A percentile compares a stretch with the other conserved stretches of the same genome.
Evolutionary conservation across 92 coral and sea anemone species (phyloP).

Genomic region (Paramuricea clavata): DNA sequence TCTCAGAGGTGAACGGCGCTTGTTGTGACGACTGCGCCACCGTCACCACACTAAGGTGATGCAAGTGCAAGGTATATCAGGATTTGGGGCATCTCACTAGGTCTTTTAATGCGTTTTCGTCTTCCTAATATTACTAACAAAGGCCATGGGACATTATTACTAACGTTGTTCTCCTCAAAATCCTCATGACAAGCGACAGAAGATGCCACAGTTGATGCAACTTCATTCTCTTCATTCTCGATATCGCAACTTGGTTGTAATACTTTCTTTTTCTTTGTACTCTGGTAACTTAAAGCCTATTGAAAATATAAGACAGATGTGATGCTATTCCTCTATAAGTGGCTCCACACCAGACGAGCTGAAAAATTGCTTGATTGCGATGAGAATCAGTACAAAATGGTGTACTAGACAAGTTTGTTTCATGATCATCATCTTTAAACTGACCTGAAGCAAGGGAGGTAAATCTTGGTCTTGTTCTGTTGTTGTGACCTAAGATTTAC

Average conservation of each 20-base stretch:
- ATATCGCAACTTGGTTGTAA: conserved; percentile 2
- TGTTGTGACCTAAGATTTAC: conserved; percentile 54
- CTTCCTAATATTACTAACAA: neutral
- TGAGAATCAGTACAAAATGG: too few relatives aligned
- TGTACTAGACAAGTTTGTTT: too few relatives aligned
- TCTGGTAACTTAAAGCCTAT: conserved; percentile 92
- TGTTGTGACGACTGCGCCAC: too few relatives aligned
- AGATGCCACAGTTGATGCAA: conserved; percentile 86
- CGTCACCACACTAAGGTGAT: too few relatives aligned
- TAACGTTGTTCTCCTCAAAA: neutral
- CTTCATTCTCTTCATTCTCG: conserved; percentile 45
- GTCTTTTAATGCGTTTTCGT: too few relatives aligned
- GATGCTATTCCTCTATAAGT: too few relatives aligned
- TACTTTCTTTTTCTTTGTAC: conserved; percentile 61
- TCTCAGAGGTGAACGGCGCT: too few relatives aligned
- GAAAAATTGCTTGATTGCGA: neutral
- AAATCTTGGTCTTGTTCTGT: conserved; percentile 75
- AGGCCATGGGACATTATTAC: neutral
- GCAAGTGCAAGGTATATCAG: too few relatives aligned
- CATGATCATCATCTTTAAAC: too few relatives aligned
- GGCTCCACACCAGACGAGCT: too few relatives aligned
- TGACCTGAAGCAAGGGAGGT: conserved; percentile 94
- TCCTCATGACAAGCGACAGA: conserved; percentile 72
- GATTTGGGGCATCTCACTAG: too few relatives aligned
- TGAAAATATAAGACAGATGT: neutral